Evolutionary conservation across 37 sponge, comb jelly and placozoan species (phyloP).

Genomic region (Diacarnus erythraeanus): DNA sequence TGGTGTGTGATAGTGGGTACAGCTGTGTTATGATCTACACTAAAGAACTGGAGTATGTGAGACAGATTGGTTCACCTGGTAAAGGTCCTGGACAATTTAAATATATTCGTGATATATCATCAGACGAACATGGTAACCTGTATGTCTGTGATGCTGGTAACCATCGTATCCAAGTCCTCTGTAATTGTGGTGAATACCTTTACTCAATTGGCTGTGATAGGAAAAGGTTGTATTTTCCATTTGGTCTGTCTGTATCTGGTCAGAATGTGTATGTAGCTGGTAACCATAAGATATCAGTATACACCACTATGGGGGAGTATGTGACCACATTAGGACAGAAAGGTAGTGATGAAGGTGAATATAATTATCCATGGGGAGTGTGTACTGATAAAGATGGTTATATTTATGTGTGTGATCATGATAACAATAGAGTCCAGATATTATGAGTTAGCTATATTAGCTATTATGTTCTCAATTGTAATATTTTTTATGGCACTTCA

Average conservation of each 20-base stretch:
- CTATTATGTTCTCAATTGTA: too few species aligned
- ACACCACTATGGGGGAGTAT: conserved; percentile 16
- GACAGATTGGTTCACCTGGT: neutral
- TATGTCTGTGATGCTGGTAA: conserved; percentile 21
- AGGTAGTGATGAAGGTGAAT: neutral
- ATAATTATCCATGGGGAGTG: neutral
- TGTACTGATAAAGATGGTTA: neutral
- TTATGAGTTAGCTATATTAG: too few species aligned
- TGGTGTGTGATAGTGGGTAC: neutral
- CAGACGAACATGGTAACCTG: conserved; percentile 10
- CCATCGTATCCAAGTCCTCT: neutral
- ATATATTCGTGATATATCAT: neutral
- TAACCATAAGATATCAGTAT: neutral
- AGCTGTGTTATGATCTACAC: neutral
- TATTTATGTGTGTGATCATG: neutral
- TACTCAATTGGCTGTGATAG: neutral
- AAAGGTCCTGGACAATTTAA: too few species aligned
- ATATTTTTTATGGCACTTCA: too few species aligned
- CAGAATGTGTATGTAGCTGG: conserved; percentile 19
- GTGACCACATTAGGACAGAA: conserved; percentile 4
- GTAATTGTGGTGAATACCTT: conserved; percentile 1
- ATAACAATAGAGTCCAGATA: neutral
- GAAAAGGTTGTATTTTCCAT: neutral
- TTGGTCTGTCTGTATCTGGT: conserved; percentile 2
- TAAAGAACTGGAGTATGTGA: neutral